Evolutionary conservation across 2,888 invertebrate species (phyloP).

Genomic region (Baccha elongata): DNA sequence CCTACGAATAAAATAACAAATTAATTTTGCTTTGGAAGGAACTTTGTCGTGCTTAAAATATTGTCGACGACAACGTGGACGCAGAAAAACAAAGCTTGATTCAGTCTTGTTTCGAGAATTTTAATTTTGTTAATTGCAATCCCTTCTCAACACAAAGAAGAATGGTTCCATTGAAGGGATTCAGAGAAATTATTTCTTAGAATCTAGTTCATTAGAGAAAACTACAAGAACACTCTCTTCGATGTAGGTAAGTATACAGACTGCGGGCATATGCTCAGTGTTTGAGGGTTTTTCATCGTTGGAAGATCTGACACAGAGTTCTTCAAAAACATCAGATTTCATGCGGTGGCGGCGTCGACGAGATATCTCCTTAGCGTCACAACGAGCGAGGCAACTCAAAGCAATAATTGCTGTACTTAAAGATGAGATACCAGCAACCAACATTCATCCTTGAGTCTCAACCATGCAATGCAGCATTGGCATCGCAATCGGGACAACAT

Average conservation of each 20-base stretch:
- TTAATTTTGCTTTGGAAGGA: slow-evolving; percentile 58
- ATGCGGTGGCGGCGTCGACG: slow-evolving; percentile 37
- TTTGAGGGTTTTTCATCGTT: slow-evolving; percentile 35
- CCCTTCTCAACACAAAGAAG: not conserved
- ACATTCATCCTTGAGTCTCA: slow-evolving; percentile 32
- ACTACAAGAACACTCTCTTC: slow-evolving; percentile 8
- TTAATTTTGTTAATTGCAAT: slow-evolving; percentile 63
- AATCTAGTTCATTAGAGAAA: slow-evolving; percentile 55
- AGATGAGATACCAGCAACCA: slow-evolving; percentile 34
- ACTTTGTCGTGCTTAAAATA: slow-evolving; percentile 55
- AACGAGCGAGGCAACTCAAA: slow-evolving; percentile 47
- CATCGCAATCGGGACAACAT: slow-evolving; percentile 53
- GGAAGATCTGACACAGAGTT: slow-evolving; percentile 28
- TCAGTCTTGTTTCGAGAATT: slow-evolving; percentile 34
- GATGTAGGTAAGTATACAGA: not conserved
- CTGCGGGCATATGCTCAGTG: slow-evolving; percentile 31
- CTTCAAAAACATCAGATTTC: slow-evolving; percentile 35
- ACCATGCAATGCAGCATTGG: slow-evolving; percentile 24
- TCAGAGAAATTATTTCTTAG: slow-evolving; percentile 26
- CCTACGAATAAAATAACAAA: slow-evolving; percentile 63
- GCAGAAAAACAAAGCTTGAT: slow-evolving; percentile 28
- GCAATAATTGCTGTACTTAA: slow-evolving; percentile 58
- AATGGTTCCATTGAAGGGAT: slow-evolving; percentile 17
- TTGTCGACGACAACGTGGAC: slow-evolving; percentile 25
- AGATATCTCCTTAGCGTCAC: slow-evolving; percentile 17